Conservation (phyloP, 1,140 invertebrate genomes). For the Drosophila sturtevanti region DNA sequence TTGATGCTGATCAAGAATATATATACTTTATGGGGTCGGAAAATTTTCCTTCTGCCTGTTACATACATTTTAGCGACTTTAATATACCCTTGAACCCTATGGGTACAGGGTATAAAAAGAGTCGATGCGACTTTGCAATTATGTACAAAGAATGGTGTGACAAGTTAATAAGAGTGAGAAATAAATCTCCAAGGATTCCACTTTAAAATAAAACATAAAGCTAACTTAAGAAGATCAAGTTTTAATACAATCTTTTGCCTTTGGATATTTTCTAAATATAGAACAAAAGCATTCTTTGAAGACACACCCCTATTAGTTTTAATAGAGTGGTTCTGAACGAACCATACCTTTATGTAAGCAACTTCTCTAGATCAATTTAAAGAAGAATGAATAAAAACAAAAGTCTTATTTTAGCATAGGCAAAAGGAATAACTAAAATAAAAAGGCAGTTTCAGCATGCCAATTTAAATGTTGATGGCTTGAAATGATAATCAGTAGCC, state of each 20-base stretch:
- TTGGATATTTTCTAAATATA: conserved; percentile 2
- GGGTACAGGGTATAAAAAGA: too few species aligned
- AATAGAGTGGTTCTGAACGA: conserved; percentile 6
- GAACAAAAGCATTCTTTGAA: background rate
- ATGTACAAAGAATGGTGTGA: background rate
- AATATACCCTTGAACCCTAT: too few species aligned
- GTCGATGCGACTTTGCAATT: background rate
- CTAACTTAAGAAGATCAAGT: background rate
- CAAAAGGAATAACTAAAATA: conserved; percentile 9
- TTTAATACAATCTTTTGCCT: background rate
- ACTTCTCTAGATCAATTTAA: background rate
- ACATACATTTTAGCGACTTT: too few species aligned
- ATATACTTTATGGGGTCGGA: too few species aligned
- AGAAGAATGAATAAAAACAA: conserved; percentile 11
- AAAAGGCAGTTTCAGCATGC: background rate
- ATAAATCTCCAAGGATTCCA: background rate
- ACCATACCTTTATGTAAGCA: background rate
- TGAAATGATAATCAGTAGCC: conserved; percentile 33
- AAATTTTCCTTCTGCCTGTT: too few species aligned
- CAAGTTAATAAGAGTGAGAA: background rate
- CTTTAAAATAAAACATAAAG: background rate
- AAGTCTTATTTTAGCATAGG: conserved; percentile 19
- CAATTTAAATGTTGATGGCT: conserved; percentile 35
- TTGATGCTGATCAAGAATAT: too few species aligned
- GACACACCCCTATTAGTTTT: conserved; percentile 2